phyloP scores from a whole-genome alignment of 2,888 invertebrate species.

The Spilarctia lutea region DNA sequence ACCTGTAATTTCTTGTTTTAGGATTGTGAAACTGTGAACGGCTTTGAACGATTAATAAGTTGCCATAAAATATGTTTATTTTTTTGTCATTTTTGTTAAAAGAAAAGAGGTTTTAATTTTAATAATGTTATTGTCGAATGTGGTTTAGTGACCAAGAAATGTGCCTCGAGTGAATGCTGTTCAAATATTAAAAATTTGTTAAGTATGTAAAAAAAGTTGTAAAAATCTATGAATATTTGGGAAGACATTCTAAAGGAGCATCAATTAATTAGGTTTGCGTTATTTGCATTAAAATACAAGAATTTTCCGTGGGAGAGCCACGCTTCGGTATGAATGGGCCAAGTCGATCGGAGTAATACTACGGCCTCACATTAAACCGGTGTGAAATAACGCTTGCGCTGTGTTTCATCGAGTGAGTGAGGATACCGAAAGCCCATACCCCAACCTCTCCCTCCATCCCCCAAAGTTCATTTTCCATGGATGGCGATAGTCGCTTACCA shows the following conservation, averaged over 20 bases:
- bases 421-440: too few relatives aligned
- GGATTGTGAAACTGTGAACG: not conserved
- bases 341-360: too few relatives aligned
- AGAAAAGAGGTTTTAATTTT: constrained; percentile 21
- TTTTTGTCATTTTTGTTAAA: not conserved
- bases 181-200: constrained; percentile 9
- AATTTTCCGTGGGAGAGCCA: too few relatives aligned
- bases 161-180: constrained; percentile 35
- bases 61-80: not conserved
- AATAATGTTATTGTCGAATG: constrained; percentile 24
- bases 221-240: not conserved
- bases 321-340: too few relatives aligned
- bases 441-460: too few relatives aligned
- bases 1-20: not conserved
- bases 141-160: constrained; percentile 30
- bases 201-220: not conserved
- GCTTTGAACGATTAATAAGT: constrained; percentile 1
- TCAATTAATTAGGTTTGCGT: not conserved
- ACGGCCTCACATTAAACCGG: too few relatives aligned
- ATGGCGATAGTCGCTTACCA: too few relatives aligned
- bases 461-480: too few relatives aligned
- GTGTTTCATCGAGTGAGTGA: too few relatives aligned
- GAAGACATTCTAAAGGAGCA: not conserved
- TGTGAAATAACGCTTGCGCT: too few relatives aligned
- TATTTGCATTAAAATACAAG: too few relatives aligned